Evolutionary conservation across 2,113 vertebrate species (phyloP), one percentile per base, ranked within the genome.

Genomic region (Neolamprologus devosi): DNA sequence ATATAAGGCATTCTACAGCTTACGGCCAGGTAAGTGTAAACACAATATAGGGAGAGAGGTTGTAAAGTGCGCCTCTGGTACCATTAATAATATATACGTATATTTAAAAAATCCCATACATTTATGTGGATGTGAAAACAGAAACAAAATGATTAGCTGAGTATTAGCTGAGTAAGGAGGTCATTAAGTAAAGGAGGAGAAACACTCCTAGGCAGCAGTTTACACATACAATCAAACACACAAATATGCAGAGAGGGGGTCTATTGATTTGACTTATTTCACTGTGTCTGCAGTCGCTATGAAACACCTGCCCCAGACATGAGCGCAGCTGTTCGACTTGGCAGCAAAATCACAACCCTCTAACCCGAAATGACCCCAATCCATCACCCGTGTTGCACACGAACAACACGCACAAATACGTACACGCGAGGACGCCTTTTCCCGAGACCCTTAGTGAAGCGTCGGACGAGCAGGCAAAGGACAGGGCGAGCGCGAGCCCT

Each of bases 321-420:
- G 75, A 94, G 91, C 93, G 88, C 96, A 96, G 96, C 96, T 96
- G 96, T 95, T 95, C 94, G 93, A 91, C 94, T 96, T 94, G 94
- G 93, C 94, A 88, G 92, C 89, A 93, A 94, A 93, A 94, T 92
- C 54, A 81, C 92, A 93, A 93, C 94, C 94, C 93, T 80, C 81
- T 53, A 89, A 96, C 95, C 96, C 91, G 28, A 73, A 68, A 55
- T 86, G 92, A 96, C 95, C 95, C 94, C 87, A 94, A 96, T 96
- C 95, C 94, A 96, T 97, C 96, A 96, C 89, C 80, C 83, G 63
- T 84, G 87, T 92, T 93, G 91, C 75, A 82, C 60, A 81, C 73
- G 51, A 85, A 47, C 75, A 47, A 45, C 49, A 75, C 80, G 37
- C 75, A 81, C 81, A 82, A 30, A 81, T 65, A 53, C 16, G 12